Evolutionary conservation across 2,888 invertebrate species (phyloP), one percentile per base, ranked within the genome.

Genomic region (Dicyrtoma fusca): DNA sequence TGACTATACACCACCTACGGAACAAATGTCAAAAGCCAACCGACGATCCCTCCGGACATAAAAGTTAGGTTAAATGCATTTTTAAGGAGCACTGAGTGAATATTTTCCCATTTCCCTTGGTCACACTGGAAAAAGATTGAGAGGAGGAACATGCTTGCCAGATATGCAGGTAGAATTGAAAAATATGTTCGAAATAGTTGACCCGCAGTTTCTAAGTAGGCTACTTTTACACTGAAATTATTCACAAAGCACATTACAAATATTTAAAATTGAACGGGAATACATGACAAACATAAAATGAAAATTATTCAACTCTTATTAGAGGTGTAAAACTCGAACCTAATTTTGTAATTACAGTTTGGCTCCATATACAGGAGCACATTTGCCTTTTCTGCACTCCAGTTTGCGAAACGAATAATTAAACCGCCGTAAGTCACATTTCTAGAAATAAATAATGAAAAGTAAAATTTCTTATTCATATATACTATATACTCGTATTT

Each of bases 331-430:
- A 34, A 34, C 34, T 82, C 84, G n/a, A n/a, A 90, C 89, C 88
- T 88, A 51, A 62, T 19, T 26, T 51, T 34, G 42, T 53, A 51
- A 34, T 87, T 87, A 82, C 92, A 92, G 49, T 86, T 84, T 6
- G 92, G 90, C 82, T 92, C 91, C 78, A 92, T 84, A 65, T 88
- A 86, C 19, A 92, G 81, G 64, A 87, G 87, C 3, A 92, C 82
- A 78, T 84, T 84, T 0, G 88, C 87, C 0, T 85, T 21, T 1
- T 17, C 53, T 13, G 66, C 66, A 21, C 64, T 76, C 75, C 75
- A 74, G 44, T 75, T 75, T 1, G 72, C 19, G 45, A 73, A 74
- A n/a, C 79, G 75, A 23, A 78, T 69, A 49, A 73, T 14, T 11
- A 79, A 42, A 26, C 57, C 69, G 26, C 74, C 76, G 70, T 78